Percentiles rank a stretch among this genome's conserved stretches.
These are phyloP conservation scores for Tenthredo scrophulariae DNA, from an alignment of 2,888 invertebrate species.

Conservation along the genomic window DNA sequence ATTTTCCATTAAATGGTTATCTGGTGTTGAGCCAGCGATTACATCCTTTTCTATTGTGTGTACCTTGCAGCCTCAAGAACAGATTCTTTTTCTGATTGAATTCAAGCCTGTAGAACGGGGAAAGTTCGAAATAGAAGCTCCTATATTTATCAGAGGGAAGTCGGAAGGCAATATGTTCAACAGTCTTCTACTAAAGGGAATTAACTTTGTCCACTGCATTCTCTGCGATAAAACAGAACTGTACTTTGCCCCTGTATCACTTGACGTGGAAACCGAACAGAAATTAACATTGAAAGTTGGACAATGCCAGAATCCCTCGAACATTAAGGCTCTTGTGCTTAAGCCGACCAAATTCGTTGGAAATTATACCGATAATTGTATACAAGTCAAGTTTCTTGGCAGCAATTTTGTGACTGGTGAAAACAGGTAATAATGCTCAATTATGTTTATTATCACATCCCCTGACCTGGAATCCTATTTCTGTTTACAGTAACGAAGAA, in stretches of 20 bases:
- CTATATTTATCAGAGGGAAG: slow-evolving; percentile 73
- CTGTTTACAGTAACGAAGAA: slow-evolving; percentile 55
- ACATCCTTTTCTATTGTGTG: slow-evolving; percentile 62
- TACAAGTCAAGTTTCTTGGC: slow-evolving; percentile 60
- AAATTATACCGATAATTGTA: slow-evolving; percentile 56
- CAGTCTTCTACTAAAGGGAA: slow-evolving; percentile 70
- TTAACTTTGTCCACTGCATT: slow-evolving; percentile 67
- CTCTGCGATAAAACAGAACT: slow-evolving; percentile 65
- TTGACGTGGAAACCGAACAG: slow-evolving; percentile 64
- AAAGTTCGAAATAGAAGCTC: slow-evolving; percentile 66
- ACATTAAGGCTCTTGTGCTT: slow-evolving; percentile 58
- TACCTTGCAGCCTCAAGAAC: slow-evolving; percentile 64
- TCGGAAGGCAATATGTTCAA: slow-evolving; percentile 71
- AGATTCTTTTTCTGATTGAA: slow-evolving; percentile 64
- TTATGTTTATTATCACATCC: background rate
- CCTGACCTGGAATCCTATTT: background rate
- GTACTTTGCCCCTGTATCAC: slow-evolving; percentile 72
- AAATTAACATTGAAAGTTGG: slow-evolving; percentile 61
- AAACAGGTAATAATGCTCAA: slow-evolving; percentile 24
- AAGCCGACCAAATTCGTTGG: slow-evolving; percentile 58
- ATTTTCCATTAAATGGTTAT: slow-evolving; percentile 66
- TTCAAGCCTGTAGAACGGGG: slow-evolving; percentile 69
- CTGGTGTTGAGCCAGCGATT: slow-evolving; percentile 60
- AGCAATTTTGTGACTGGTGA: slow-evolving; percentile 54
- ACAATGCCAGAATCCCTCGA: slow-evolving; percentile 58